phyloP scores from a whole-genome alignment of 2,113 vertebrate species.

The Actenoides lindsayi region DNA sequence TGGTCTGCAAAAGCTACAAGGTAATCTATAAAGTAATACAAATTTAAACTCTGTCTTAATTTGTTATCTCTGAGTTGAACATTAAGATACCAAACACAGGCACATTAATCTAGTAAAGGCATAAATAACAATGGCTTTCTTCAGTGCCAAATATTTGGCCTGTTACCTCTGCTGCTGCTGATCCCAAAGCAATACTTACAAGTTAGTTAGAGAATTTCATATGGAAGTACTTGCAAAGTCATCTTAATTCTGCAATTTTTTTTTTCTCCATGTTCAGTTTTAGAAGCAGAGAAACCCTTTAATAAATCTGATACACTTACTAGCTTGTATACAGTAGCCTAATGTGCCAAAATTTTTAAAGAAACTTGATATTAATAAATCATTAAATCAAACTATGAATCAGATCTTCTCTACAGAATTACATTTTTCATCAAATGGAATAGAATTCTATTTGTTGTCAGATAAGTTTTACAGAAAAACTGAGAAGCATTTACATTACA shows the following conservation, averaged over 20 bases:
- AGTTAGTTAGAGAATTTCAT: background rate
- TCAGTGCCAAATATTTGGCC: background rate
- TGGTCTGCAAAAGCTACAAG: background rate
- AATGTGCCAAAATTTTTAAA: background rate
- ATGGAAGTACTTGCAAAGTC: background rate
- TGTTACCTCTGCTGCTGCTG: background rate
- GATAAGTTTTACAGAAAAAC: background rate
- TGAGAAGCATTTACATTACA: background rate
- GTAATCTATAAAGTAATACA: background rate
- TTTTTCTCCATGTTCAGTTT: background rate
- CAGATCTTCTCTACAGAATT: background rate
- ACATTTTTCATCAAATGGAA: background rate
- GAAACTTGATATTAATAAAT: background rate
- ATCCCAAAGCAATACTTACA: background rate
- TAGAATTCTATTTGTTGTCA: background rate
- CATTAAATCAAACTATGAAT: background rate
- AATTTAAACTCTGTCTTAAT: background rate
- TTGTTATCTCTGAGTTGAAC: background rate
- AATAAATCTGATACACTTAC: background rate
- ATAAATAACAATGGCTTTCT: background rate
- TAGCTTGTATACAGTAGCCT: background rate
- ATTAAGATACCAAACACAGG: background rate
- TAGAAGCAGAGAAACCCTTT: background rate
- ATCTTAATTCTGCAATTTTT: background rate
- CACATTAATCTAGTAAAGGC: background rate